Percentiles rank a stretch among this genome's conserved stretches.
phyloP scores from a whole-genome alignment of 2,888 invertebrate genomes.

The Apantesis nais region DNA sequence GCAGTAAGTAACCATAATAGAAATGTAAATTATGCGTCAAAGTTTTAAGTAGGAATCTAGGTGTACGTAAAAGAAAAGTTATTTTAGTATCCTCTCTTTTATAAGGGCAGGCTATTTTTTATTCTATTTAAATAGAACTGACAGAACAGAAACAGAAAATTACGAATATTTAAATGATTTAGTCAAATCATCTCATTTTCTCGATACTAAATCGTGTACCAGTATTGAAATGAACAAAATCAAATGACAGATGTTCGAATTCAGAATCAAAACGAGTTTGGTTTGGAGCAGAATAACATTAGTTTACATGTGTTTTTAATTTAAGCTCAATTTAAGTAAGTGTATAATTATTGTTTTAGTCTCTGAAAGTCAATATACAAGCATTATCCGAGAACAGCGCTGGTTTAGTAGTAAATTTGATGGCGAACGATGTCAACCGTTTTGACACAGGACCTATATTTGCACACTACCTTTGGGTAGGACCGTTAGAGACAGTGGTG shows the following conservation, averaged over 20 bases:
- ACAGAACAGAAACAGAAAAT: too few relatives aligned
- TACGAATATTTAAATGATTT: not conserved
- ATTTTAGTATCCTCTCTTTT: too few relatives aligned
- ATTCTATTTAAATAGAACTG: too few relatives aligned
- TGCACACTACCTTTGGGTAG: constrained; percentile 91
- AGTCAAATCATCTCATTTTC: too few relatives aligned
- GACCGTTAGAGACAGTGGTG: constrained; percentile 89
- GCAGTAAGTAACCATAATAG: constrained; percentile 45
- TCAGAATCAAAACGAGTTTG: not conserved
- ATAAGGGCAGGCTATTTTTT: too few relatives aligned
- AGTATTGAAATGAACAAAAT: too few relatives aligned
- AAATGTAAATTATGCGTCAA: too few relatives aligned
- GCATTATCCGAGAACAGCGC: constrained; percentile 74
- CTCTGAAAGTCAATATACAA: constrained; percentile 76
- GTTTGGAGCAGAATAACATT: not conserved
- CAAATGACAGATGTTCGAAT: not conserved
- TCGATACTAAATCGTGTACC: too few relatives aligned
- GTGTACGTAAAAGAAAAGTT: too few relatives aligned
- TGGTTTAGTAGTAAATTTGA: constrained; percentile 84
- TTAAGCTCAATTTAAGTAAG: too few relatives aligned
- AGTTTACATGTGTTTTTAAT: not conserved
- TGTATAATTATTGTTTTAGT: constrained; percentile 55
- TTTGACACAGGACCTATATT: constrained; percentile 90
- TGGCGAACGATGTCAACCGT: constrained; percentile 92
- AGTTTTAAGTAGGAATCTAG: too few relatives aligned